A percentile compares a stretch with the other conserved stretches of the same genome.
Evolutionary conservation across 2,797 vertebrate species (phyloP).

Genomic region (Fistularia commersonii): DNA sequence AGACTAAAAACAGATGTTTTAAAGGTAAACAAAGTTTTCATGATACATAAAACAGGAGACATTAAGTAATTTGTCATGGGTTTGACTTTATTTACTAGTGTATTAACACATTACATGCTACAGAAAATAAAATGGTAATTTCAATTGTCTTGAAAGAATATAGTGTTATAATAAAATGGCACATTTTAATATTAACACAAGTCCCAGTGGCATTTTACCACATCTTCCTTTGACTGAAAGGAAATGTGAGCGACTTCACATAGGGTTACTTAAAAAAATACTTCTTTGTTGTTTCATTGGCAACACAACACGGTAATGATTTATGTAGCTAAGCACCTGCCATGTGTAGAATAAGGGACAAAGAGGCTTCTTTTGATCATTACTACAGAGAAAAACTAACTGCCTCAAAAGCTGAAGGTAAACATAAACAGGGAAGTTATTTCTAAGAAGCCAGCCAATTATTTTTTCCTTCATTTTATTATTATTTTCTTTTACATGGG

Average conservation of each 20-base stretch:
- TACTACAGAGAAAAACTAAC: constrained; percentile 24
- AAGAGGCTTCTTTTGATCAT: constrained; percentile 35
- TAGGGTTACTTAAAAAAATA: constrained; percentile 78
- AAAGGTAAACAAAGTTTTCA: not conserved
- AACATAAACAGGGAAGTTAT: constrained; percentile 25
- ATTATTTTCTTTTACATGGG: not conserved
- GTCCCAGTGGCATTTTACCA: constrained; percentile 71
- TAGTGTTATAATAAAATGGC: constrained; percentile 98
- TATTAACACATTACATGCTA: constrained; percentile 98
- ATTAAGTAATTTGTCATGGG: constrained; percentile 68
- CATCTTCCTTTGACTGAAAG: constrained; percentile 67
- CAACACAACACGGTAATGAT: constrained; percentile 67
- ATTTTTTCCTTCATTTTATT: constrained; percentile 6
- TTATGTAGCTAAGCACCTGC: constrained; percentile 44
- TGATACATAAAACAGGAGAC: not conserved
- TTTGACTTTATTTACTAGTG: constrained; percentile 94
- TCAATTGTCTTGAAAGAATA: constrained; percentile 91
- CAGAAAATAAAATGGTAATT: constrained; percentile 84
- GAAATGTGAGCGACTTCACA: constrained; percentile 73
- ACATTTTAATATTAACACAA: constrained; percentile 82
- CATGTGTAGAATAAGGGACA: constrained; percentile 25
- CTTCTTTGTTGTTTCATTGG: constrained; percentile 59
- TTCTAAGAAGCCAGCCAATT: constrained; percentile 17
- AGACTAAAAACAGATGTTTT: not conserved
- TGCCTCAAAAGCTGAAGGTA: constrained; percentile 21